Base-by-base conservation (phyloP, 2,797 vertebrate species). In the Mus spretus region DNA sequence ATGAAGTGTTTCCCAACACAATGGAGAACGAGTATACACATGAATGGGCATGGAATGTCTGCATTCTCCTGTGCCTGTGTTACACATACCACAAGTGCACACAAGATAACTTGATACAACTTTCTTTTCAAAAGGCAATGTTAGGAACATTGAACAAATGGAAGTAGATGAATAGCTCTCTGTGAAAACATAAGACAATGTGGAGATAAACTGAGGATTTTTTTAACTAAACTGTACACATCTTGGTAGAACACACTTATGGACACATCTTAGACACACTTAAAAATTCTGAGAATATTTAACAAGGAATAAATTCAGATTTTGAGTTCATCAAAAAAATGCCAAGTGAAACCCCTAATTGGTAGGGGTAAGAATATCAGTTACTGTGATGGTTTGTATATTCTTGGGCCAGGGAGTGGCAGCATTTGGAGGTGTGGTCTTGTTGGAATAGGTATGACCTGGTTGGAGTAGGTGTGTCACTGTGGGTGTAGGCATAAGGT, bases 191-290 rank as follows among this genome's bases (percentile, higher is more conserved):
- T 84, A 55, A 92, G 89, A 63, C 67, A 3, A 93, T 90, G 14
- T 65, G 4, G 3, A 70, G 17, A 67, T n/a, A 94, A 40, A 86
- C 19, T 89, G 86, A 88, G 13, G 31, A 77, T n/a, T 78, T 94
- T 94, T 11, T 63, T 67, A 75, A 65, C 87, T 89, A 88, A 92
- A 92, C 20, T 72, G 17, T 95, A 78, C 90, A 40, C 8, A 61
- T 94, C 37, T 97, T 61, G 63, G 24, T 83, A 47, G 31, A 95
- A 92, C 63, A 95, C 79, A 94, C 81, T 78, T 47, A 24, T 77
- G 57, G 89, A 44, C 50, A 94, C 84, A 90, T 87, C 91, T 96
- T 87, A 91, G 15, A 50, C 57, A 91, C 22, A 81, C 1, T 17
- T 84, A 86, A 86, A 86, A 50, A 17, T 44, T 67, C 6, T 22